phyloP scores from a whole-genome alignment of 2,888 invertebrate genomes.

The Eurois occulta region DNA sequence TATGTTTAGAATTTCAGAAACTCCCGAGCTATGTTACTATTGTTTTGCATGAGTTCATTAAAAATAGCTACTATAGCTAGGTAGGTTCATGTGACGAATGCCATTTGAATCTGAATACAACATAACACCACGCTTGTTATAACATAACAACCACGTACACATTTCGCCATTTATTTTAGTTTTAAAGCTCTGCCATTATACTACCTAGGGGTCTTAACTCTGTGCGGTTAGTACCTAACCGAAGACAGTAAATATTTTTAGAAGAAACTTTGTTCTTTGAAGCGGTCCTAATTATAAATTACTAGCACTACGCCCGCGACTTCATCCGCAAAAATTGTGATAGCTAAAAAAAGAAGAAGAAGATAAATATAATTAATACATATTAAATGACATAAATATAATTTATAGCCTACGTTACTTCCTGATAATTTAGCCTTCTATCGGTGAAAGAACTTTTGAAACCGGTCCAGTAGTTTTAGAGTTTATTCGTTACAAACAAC shows the following conservation, averaged over 20 bases:
- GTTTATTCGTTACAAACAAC: too few species aligned
- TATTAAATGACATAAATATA: too few species aligned
- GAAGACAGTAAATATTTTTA: background rate
- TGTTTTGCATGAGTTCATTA: conserved; percentile 7
- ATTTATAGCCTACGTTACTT: too few species aligned
- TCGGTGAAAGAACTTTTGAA: too few species aligned
- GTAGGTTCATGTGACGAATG: background rate
- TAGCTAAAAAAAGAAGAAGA: too few species aligned
- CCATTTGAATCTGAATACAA: background rate
- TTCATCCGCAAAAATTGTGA: too few species aligned
- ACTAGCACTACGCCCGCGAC: too few species aligned
- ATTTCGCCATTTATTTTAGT: background rate
- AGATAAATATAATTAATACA: too few species aligned
- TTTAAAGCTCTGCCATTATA: background rate
- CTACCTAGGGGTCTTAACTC: background rate
- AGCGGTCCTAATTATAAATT: background rate
- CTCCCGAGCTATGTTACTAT: background rate
- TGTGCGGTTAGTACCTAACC: background rate
- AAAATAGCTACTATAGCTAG: background rate
- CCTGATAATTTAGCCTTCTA: too few species aligned
- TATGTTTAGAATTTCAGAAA: conserved; percentile 9
- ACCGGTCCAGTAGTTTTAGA: too few species aligned
- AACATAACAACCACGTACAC: background rate
- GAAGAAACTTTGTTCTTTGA: background rate
- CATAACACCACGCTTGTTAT: background rate